phyloP scores from a whole-genome alignment of 2,888 invertebrate genomes.

The Coremacera marginata region DNA sequence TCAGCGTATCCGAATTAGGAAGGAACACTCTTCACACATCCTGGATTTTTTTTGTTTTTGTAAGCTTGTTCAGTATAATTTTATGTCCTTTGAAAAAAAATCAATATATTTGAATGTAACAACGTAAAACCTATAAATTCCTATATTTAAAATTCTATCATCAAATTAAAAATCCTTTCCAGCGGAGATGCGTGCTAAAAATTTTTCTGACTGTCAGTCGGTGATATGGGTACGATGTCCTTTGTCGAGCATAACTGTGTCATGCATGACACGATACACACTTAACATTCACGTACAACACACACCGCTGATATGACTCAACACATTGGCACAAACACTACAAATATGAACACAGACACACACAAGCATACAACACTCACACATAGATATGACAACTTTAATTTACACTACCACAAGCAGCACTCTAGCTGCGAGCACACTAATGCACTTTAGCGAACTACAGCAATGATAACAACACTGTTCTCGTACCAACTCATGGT shows the following conservation, averaged over 20 bases:
- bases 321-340: background rate
- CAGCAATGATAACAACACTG: background rate
- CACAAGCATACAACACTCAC: background rate
- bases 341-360: background rate
- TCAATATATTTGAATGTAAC: too few species aligned
- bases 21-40: too few species aligned
- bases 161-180: background rate
- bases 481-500: too few species aligned
- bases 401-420: conserved; percentile 1
- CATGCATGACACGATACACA: conserved; percentile 12
- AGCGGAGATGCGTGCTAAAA: conserved; percentile 15
- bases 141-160: background rate
- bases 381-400: background rate
- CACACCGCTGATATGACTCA: background rate
- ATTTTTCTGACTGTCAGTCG: conserved; percentile 12
- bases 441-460: conserved; percentile 9
- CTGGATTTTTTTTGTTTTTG: too few species aligned
- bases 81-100: too few species aligned
- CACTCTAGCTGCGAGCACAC: background rate
- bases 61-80: too few species aligned
- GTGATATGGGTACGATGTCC: conserved; percentile 57
- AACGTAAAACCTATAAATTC: too few species aligned
- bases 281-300: conserved; percentile 21
- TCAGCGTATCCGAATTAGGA: too few species aligned
- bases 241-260: conserved; percentile 50